A percentile compares a stretch with the other conserved stretches of the same genome.
These are phyloP conservation scores for Listrodromus nycthemerus DNA, from an alignment of 2,888 invertebrate genomes.

Conservation along the genomic window DNA sequence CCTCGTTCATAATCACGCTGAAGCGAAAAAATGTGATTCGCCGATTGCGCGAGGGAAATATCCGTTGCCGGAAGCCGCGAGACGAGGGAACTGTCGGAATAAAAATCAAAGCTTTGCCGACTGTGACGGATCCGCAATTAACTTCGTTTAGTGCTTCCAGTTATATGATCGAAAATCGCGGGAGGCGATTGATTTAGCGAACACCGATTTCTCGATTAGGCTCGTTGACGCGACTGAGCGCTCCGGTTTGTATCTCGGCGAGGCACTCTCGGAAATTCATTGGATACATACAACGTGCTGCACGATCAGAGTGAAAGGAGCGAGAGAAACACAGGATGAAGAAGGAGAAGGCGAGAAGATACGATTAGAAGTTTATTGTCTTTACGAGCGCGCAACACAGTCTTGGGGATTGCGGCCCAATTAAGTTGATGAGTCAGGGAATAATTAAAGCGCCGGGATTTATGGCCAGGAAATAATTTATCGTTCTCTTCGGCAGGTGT, in stretches of 20 bases:
- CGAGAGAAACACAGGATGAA: slow-evolving; percentile 4
- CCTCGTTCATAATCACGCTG: not conserved
- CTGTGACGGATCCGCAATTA: too few relatives aligned
- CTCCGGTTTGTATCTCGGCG: not conserved
- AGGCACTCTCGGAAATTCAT: slow-evolving; percentile 10
- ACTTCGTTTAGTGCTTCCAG: too few relatives aligned
- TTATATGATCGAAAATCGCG: not conserved
- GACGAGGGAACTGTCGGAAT: not conserved
- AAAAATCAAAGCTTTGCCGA: not conserved
- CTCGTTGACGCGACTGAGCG: not conserved
- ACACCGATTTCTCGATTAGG: not conserved
- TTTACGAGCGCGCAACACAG: slow-evolving; percentile 59
- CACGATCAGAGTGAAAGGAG: slow-evolving; percentile 12
- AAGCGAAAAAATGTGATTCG: not conserved
- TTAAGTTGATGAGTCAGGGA: slow-evolving; percentile 67
- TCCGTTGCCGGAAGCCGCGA: not conserved
- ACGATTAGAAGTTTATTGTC: slow-evolving; percentile 66
- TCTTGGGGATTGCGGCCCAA: slow-evolving; percentile 63
- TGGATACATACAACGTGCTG: not conserved
- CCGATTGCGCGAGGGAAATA: not conserved
- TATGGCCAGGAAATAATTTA: slow-evolving; percentile 66
- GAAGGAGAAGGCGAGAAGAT: not conserved
- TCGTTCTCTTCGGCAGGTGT: slow-evolving; percentile 60
- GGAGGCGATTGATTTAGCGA: not conserved
- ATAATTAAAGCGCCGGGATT: slow-evolving; percentile 66